Base-by-base conservation (phyloP, 2,888 invertebrate genomes). In the Dasypolia templi region DNA sequence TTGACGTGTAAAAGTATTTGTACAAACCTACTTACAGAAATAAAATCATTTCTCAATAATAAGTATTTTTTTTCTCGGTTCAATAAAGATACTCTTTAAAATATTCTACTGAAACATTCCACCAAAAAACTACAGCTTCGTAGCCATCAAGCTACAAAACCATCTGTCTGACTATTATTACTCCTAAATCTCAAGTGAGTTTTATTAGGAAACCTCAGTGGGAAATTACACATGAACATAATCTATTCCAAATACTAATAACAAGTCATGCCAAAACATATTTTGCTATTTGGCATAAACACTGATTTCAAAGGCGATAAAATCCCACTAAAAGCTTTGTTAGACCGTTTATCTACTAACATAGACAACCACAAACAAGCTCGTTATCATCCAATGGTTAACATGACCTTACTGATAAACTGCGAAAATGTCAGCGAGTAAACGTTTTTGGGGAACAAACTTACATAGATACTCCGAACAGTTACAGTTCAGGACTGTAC, bases 231-330 rank as follows among this genome's bases (percentile, higher is more conserved):
- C 51, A 49, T 42, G 22, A 12, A 26, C 55, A 72, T 82, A 62
- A 71, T 77, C 53, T 75, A 22, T 66, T 55, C 32, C 53, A 46
- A 80, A 74, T 76, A 46, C 44, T 39, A 72, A 55, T 81, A 64
- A 35, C 44, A n/a, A 63, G 39, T 72, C 55, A 72, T 67, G 72
- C 72, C 59, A 77, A 82, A 79, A 63, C 32, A 63, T 55, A 55
- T 62, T 63, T 22, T n/a, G 49, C 58, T 56, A 35, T 78, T 68
- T 79, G 61, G 75, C 83, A 77, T 68, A 61, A 68, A 68, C 63
- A 82, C 0, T 26, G 59, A 46, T 59, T 64, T 80, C 51, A 77
- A 78, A 64, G 39, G 51, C 39, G 72, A 82, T 82, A 55, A 67
- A 67, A 64, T 39, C 32, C 14, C 19, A 49, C 72, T 72, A 56